phyloP scores from a whole-genome alignment of 1,140 invertebrate genomes.

The Zaprionus nigranus region DNA sequence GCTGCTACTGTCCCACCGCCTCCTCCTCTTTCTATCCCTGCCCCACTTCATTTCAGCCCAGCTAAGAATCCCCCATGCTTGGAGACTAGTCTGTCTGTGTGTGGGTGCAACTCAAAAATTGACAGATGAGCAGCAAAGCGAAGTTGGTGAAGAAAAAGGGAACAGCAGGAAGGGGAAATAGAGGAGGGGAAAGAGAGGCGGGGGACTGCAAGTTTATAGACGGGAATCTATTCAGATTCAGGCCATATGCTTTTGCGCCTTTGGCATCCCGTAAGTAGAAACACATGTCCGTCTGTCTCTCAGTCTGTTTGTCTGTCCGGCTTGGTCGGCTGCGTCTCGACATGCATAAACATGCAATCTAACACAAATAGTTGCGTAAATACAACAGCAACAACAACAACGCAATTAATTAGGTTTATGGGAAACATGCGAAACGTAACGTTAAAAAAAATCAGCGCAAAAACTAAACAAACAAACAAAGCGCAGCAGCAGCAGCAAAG shows the following conservation, averaged over 20 bases:
- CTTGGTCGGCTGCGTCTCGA: constrained; percentile 3
- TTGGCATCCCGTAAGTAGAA: constrained; percentile 29
- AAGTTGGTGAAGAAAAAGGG: not conserved
- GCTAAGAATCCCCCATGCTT: constrained; percentile 5
- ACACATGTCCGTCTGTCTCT: constrained; percentile 29
- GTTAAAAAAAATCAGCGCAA: constrained; percentile 45
- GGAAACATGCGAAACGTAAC: constrained; percentile 73
- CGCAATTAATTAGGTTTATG: constrained; percentile 81
- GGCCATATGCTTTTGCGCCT: constrained; percentile 24
- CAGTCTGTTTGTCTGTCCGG: not conserved
- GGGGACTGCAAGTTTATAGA: constrained; percentile 23
- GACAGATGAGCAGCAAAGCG: constrained; percentile 34
- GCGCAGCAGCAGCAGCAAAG: constrained; percentile 11
- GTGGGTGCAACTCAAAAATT: constrained; percentile 41
- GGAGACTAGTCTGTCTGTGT: constrained; percentile 4
- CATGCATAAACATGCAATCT: constrained; percentile 48
- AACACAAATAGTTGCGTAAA: constrained; percentile 76
- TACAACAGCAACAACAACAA: constrained; percentile 50
- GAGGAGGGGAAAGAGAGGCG: not conserved
- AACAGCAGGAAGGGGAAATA: not conserved
- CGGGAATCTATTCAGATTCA: constrained; percentile 28
- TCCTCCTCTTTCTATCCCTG: not conserved
- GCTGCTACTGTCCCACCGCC: not conserved
- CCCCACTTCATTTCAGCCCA: not conserved
- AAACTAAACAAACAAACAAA: constrained; percentile 37